Conservation (phyloP, 2,113 vertebrate species). For the Leucoraja erinaceus region DNA sequence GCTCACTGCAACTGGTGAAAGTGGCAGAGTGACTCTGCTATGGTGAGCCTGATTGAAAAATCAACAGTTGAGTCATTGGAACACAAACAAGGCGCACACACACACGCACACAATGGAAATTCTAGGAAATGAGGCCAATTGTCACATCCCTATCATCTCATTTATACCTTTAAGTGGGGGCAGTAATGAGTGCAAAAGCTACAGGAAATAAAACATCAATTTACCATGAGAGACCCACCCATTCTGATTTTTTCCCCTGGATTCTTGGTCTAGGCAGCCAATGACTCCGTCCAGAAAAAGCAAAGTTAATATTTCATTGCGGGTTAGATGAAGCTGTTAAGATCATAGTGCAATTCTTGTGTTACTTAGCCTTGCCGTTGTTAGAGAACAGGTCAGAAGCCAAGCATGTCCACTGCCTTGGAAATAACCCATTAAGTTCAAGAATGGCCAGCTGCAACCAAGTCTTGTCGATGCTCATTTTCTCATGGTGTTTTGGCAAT, state of each 20-base stretch:
- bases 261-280: neutral
- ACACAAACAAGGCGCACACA: neutral
- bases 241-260: neutral
- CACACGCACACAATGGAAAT: neutral
- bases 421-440: neutral
- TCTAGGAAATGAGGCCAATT: neutral
- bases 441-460: neutral
- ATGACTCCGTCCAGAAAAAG: neutral
- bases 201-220: neutral
- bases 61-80: neutral
- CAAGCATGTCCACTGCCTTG: no score
- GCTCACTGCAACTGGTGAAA: neutral
- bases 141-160: no score
- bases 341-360: neutral
- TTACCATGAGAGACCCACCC: neutral
- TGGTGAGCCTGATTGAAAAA: neutral
- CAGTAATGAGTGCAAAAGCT: neutral
- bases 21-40: neutral
- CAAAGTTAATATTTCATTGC: neutral
- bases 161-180: neutral
- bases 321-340: neutral
- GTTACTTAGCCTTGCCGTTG: neutral
- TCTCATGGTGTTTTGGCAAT: neutral
- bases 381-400: neutral
- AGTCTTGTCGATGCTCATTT: neutral